Conservation (phyloP, 2,113 vertebrate species). For the Climacteris rufus region DNA sequence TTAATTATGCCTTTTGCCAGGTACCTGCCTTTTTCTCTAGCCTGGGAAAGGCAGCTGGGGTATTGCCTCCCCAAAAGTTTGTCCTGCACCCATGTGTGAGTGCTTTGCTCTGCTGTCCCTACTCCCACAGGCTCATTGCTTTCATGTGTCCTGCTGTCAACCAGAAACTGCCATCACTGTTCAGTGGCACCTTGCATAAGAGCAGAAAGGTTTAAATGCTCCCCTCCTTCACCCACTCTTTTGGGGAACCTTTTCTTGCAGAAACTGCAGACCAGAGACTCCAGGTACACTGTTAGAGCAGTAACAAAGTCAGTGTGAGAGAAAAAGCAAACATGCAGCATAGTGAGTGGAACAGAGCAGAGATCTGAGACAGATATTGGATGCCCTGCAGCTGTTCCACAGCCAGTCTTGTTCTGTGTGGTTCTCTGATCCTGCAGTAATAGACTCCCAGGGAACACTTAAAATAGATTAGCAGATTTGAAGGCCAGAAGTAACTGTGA, state of each 20-base stretch:
- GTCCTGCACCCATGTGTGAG: background rate
- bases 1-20: background rate
- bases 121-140: background rate
- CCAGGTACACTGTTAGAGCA: background rate
- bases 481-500: background rate
- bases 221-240: background rate
- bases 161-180: background rate
- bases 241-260: background rate
- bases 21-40: background rate
- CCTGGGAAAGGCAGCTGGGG: background rate
- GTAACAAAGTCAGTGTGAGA: background rate
- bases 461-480: constrained; percentile 19
- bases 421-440: constrained; percentile 9
- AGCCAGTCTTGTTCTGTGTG: background rate
- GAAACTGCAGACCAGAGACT: background rate
- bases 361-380: background rate
- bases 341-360: background rate
- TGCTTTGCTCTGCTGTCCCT: background rate
- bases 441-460: background rate
- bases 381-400: background rate
- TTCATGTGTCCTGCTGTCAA: background rate
- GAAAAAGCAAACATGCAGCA: background rate
- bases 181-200: background rate
- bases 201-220: background rate
- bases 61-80: background rate